Evolutionary conservation across 30 jellyfish, hydroid and myxozoan species (phyloP).

Genomic region (Cassiopea xamachana): DNA sequence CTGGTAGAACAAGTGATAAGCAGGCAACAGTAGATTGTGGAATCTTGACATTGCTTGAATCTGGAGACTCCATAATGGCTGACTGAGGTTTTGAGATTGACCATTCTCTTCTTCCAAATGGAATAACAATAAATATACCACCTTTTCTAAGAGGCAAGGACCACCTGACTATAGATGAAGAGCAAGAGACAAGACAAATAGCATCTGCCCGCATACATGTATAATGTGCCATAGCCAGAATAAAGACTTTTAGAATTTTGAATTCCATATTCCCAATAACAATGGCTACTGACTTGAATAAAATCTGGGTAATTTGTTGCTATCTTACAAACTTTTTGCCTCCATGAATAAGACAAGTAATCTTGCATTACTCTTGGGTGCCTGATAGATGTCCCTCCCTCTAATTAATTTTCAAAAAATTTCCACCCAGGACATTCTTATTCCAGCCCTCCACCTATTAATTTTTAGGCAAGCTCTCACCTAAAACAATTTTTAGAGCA

Average conservation of each 20-base stretch:
- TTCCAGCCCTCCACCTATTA: background rate
- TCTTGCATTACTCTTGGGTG: background rate
- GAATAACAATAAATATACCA: conserved; percentile 52
- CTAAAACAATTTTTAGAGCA: background rate
- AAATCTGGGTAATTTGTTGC: conserved; percentile 48
- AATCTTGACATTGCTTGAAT: conserved; percentile 35
- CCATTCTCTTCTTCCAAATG: conserved; percentile 42
- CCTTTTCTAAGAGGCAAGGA: conserved; percentile 60
- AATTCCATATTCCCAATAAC: conserved; percentile 31
- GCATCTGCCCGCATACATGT: conserved; percentile 79
- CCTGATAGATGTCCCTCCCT: background rate
- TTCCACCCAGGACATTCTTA: background rate
- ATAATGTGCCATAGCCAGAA: conserved; percentile 61
- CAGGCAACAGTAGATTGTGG: conserved; percentile 32
- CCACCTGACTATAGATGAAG: conserved; percentile 44
- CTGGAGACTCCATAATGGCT: conserved; percentile 80
- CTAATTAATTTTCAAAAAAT: background rate
- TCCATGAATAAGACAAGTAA: conserved; percentile 17
- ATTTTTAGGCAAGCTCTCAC: background rate
- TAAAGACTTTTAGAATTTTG: conserved; percentile 37
- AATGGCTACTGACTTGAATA: conserved; percentile 42
- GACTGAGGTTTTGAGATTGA: conserved; percentile 66
- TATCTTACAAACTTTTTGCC: conserved; percentile 28
- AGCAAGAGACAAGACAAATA: conserved; percentile 44
- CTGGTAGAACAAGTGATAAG: conserved; percentile 64